A percentile compares a stretch with the other conserved stretches of the same genome.
Evolutionary conservation across 2,888 invertebrate species (phyloP).

Genomic region (Cephus pygmeus): DNA sequence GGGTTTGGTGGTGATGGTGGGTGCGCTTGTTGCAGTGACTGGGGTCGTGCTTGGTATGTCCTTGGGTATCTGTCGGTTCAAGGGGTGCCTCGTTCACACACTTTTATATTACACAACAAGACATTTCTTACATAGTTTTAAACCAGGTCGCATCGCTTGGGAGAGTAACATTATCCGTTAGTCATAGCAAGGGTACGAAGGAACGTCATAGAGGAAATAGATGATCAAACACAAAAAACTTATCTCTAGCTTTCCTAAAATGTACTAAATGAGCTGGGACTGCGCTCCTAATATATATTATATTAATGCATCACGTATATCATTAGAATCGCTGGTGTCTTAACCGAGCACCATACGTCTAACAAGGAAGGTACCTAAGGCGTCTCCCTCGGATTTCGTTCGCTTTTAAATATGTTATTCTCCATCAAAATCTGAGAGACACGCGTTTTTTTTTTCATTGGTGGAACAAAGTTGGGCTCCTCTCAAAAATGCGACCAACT

Average conservation of each 20-base stretch:
- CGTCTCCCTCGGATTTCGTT: too few relatives aligned
- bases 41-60: slow-evolving; percentile 67
- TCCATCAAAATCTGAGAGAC: too few relatives aligned
- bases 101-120: slow-evolving; percentile 28
- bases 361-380: too few relatives aligned
- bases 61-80: slow-evolving; percentile 72
- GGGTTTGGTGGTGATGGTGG: slow-evolving; percentile 63
- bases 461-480: too few relatives aligned
- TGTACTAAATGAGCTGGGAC: not conserved
- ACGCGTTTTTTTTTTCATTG: too few relatives aligned
- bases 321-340: not conserved
- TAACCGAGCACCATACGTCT: not conserved
- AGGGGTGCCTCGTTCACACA: slow-evolving; percentile 63
- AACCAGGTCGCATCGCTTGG: not conserved
- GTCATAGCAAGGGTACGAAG: slow-evolving; percentile 2
- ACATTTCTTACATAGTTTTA: not conserved
- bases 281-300: not conserved
- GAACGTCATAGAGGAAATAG: not conserved
- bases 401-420: too few relatives aligned
- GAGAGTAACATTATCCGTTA: slow-evolving; percentile 3
- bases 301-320: not conserved
- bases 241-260: not conserved
- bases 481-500: too few relatives aligned
- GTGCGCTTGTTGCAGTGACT: slow-evolving; percentile 65
- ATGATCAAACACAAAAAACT: not conserved